phyloP scores from a whole-genome alignment of 2,113 vertebrate species.

The Coregonus clupeaformis region DNA sequence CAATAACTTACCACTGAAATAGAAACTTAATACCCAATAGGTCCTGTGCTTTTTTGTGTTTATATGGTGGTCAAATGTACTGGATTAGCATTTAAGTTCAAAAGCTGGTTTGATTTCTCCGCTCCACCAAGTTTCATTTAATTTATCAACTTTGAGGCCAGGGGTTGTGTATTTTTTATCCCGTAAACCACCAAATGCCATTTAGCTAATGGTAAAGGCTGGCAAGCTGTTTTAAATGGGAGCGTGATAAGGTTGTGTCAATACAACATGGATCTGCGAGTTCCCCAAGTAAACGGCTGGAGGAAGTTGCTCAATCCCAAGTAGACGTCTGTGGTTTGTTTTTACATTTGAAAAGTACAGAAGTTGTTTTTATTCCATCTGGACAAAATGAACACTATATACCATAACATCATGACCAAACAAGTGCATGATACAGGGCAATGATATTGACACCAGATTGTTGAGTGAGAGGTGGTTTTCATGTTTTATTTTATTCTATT shows the following conservation, averaged over 20 bases:
- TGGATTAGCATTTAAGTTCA: constrained; percentile 15
- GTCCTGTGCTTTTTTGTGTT: not conserved
- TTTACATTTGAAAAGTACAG: not conserved
- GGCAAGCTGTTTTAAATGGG: not conserved
- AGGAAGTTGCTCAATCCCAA: too few species aligned
- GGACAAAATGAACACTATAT: too few species aligned
- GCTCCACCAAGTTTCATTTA: constrained; percentile 1
- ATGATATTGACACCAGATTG: not conserved
- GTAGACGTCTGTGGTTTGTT: not conserved
- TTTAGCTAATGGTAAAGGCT: constrained; percentile 11
- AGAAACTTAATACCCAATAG: not conserved
- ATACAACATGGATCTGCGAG: constrained; percentile 15
- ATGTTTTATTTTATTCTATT: not conserved
- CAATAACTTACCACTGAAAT: not conserved
- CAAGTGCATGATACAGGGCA: not conserved
- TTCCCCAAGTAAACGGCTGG: not conserved
- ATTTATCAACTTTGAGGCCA: constrained; percentile 4
- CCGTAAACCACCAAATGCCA: constrained; percentile 7
- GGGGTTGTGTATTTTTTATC: not conserved
- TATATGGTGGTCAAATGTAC: not conserved
- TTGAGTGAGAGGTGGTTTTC: not conserved
- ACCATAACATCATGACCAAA: not conserved
- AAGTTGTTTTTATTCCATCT: too few species aligned
- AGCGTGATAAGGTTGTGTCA: constrained; percentile 12
- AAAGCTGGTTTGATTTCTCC: constrained; percentile 31